Conservation (phyloP, 2,888 invertebrate genomes). For the Eucriotettix oculatus region DNA sequence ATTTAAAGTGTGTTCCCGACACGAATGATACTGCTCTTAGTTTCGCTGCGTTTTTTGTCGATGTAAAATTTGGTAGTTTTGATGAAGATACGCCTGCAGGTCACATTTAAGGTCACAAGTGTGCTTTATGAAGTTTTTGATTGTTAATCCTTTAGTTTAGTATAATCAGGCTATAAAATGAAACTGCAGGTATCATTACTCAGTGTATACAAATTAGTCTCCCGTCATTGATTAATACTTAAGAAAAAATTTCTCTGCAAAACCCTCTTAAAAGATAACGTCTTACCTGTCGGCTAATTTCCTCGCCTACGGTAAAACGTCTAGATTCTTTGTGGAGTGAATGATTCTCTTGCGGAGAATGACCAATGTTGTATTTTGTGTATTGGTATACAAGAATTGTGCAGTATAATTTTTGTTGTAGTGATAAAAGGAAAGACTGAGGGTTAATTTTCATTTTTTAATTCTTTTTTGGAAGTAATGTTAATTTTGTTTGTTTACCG, state of each 20-base stretch:
- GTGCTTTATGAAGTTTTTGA: slow-evolving; percentile 13
- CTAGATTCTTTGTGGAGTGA: neutral
- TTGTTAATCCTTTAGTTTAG: slow-evolving; percentile 12
- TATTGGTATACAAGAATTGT: neutral
- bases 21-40: slow-evolving; percentile 9
- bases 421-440: neutral
- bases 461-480: neutral
- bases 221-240: slow-evolving; percentile 5
- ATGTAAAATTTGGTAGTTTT: no score
- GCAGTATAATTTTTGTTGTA: neutral
- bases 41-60: slow-evolving; percentile 5
- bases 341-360: slow-evolving; percentile 2
- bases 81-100: neutral
- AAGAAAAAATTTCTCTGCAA: slow-evolving; percentile 11
- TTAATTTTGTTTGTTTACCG: neutral
- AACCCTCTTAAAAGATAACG: slow-evolving; percentile 4
- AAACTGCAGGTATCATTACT: slow-evolving; percentile 6
- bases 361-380: neutral
- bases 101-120: slow-evolving; percentile 13
- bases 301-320: no score
- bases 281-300: no score
- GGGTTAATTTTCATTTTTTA: neutral
- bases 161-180: slow-evolving; percentile 4
- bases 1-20: neutral
- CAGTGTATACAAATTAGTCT: slow-evolving; percentile 9